A percentile compares a stretch with the other conserved stretches of the same genome.
Evolutionary conservation across 2,113 vertebrate species (phyloP).

Genomic region (Cheilinus undulatus): DNA sequence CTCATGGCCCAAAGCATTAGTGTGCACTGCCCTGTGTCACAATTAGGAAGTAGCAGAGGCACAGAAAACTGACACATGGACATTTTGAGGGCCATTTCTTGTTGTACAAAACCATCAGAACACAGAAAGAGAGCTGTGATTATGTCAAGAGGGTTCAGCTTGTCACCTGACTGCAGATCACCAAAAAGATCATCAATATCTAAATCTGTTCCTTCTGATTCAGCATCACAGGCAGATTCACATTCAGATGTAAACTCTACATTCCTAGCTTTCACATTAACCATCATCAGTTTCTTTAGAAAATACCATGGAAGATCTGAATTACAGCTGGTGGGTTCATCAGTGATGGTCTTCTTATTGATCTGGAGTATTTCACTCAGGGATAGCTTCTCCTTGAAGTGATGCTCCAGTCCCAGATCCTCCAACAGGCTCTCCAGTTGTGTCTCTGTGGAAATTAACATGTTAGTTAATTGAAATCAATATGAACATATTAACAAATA

Average conservation of each 20-base stretch:
- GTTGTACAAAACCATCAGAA: slow-evolving; percentile 80
- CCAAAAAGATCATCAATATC: background rate
- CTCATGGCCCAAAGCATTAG: slow-evolving; percentile 83
- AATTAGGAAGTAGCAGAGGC: slow-evolving; percentile 83
- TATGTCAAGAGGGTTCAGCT: slow-evolving; percentile 80
- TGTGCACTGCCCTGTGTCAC: slow-evolving; percentile 70
- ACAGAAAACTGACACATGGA: slow-evolving; percentile 85
- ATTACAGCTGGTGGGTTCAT: slow-evolving; percentile 44
- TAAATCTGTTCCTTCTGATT: background rate
- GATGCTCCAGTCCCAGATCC: slow-evolving; percentile 49
- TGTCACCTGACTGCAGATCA: background rate
- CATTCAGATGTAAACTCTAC: slow-evolving; percentile 24
- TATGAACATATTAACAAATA: too few relatives aligned
- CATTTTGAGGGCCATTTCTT: slow-evolving; percentile 83
- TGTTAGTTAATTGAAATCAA: background rate
- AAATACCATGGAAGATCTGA: slow-evolving; percentile 69
- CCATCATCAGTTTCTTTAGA: slow-evolving; percentile 78
- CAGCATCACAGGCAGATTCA: slow-evolving; percentile 6
- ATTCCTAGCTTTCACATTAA: slow-evolving; percentile 72
- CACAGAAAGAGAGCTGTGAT: slow-evolving; percentile 83
- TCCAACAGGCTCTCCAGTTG: slow-evolving; percentile 42
- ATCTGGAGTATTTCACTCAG: slow-evolving; percentile 64
- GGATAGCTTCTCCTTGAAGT: slow-evolving; percentile 57
- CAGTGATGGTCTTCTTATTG: slow-evolving; percentile 48
- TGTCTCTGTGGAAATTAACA: slow-evolving; percentile 45